phyloP scores from a whole-genome alignment of 1,140 invertebrate species.

The Lordiphosa clarofinis region DNA sequence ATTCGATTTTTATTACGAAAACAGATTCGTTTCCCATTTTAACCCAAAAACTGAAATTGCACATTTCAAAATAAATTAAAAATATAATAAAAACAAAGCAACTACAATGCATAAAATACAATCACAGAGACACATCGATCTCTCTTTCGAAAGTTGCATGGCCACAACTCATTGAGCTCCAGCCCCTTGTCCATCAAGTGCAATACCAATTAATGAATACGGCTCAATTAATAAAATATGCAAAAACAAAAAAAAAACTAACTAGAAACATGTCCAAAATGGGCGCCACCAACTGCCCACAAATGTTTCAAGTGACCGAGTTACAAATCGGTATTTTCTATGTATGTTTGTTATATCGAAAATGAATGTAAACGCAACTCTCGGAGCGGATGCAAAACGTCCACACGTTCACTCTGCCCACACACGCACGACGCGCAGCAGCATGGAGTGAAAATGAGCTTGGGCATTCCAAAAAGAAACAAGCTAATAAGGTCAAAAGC shows the following conservation, averaged over 20 bases:
- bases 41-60: slow-evolving; percentile 9
- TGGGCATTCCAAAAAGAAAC: slow-evolving; percentile 58
- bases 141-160: slow-evolving; percentile 60
- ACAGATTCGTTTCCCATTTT: no score
- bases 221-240: slow-evolving; percentile 62
- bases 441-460: slow-evolving; percentile 75
- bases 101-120: slow-evolving; percentile 14
- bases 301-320: slow-evolving; percentile 53
- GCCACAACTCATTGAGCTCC: slow-evolving; percentile 33
- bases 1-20: no score
- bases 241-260: slow-evolving; percentile 35
- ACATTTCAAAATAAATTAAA: slow-evolving; percentile 25
- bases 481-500: slow-evolving; percentile 67
- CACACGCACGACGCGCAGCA: slow-evolving; percentile 26
- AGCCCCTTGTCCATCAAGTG: slow-evolving; percentile 29
- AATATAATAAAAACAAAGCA: slow-evolving; percentile 20
- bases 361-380: slow-evolving; percentile 50
- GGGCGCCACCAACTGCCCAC: slow-evolving; percentile 57
- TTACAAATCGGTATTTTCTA: slow-evolving; percentile 67
- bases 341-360: slow-evolving; percentile 44
- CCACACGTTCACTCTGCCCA: slow-evolving; percentile 51
- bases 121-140: slow-evolving; percentile 36
- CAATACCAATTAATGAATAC: slow-evolving; percentile 52
- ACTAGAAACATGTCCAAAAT: slow-evolving; percentile 57
- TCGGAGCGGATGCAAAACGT: slow-evolving; percentile 36